Conservation (phyloP, 2,113 vertebrate species). For the Brachyhypopomus gauderio region DNA sequence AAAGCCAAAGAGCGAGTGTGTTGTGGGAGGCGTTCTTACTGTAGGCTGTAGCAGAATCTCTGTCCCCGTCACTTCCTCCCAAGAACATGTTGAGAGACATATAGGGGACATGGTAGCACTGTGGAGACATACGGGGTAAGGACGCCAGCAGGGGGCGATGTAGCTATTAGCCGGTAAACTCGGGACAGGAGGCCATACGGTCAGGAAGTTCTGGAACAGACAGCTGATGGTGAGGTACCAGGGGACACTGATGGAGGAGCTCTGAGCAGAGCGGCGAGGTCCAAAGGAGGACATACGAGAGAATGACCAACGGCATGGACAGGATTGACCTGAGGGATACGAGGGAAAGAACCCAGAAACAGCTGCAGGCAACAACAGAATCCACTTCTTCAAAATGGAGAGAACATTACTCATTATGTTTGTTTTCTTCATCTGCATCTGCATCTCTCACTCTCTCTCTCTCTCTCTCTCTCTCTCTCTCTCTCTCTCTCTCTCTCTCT, state of each 20-base stretch:
- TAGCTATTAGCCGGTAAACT: not conserved
- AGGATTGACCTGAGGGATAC: constrained; percentile 63
- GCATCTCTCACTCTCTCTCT: not conserved
- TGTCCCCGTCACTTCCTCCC: constrained; percentile 73
- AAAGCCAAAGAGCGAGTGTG: not conserved
- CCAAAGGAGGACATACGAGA: constrained; percentile 74
- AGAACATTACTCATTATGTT: too few relatives aligned
- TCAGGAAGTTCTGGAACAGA: constrained; percentile 79
- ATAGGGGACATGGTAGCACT: constrained; percentile 78
- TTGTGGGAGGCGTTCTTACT: constrained; percentile 63
- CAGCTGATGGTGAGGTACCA: constrained; percentile 74
- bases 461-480: not conserved
- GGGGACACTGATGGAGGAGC: constrained; percentile 62
- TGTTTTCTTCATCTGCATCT: not conserved
- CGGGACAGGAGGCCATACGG: constrained; percentile 60
- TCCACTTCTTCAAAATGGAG: not conserved
- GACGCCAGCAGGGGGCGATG: not conserved
- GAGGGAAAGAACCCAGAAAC: not conserved
- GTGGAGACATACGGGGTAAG: constrained; percentile 34
- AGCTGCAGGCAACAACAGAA: not conserved
- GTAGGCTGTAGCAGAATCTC: constrained; percentile 81
- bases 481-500: too few relatives aligned
- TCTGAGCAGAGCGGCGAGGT: constrained; percentile 60
- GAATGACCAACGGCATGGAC: constrained; percentile 68
- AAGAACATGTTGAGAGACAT: constrained; percentile 80